phyloP scores from a whole-genome alignment of 1,140 invertebrate genomes.

The silkworm (Bombyx mori) region ASM3026992v2 NC_085107.1:7185501-7186000 shows the following conservation, averaged over 20 bases:
- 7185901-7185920: conserved; percentile 29
- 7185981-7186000: not conserved
- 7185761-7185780: conserved; percentile 27
- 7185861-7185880: conserved; percentile 24
- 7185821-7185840: conserved; percentile 27
- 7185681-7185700: too few relatives aligned
- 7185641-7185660: not conserved
- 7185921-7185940: conserved; percentile 19
- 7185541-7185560: too few relatives aligned
- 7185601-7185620: too few relatives aligned
- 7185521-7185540: too few relatives aligned
- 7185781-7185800: conserved; percentile 33
- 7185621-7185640: too few relatives aligned
- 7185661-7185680: conserved; percentile 8
- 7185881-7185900: conserved; percentile 33
- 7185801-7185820: conserved; percentile 54
- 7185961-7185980: conserved; percentile 45
- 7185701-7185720: conserved; percentile 38
- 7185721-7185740: conserved; percentile 40
- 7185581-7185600: too few relatives aligned
- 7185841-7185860: conserved; percentile 40
- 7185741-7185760: conserved; percentile 25
- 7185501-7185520: too few relatives aligned
- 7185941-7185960: conserved; percentile 60
- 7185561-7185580: too few relatives aligned